Base-by-base conservation (phyloP, 2,113 vertebrate species). In the Erythrocercus mccallii region DNA sequence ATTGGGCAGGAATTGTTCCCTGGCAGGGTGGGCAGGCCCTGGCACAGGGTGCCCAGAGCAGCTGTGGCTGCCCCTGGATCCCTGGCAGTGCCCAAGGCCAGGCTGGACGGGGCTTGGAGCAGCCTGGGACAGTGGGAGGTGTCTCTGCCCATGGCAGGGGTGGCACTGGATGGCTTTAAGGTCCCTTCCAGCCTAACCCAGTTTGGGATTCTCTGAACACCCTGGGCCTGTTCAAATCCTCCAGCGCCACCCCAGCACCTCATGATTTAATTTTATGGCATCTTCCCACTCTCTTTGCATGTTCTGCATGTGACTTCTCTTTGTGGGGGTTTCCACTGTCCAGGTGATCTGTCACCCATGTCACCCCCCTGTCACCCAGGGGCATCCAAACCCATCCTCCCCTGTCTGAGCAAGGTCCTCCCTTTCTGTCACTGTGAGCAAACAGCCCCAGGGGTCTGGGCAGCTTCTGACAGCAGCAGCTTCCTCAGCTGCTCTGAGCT, bases 81-180 rank as follows among this genome's bases (percentile, higher is more conserved):
- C 58, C 69, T 74, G 70, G 70, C 10, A 84, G 50, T 74, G 70
- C 0, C 60, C 60, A 24, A 56, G 60, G 42, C 35, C 82, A 74
- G 81, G 45, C 1, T 71, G 80, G 45, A 7, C 6, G 23, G 47
- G 60, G 40, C 40, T 23, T 33, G 0, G 82, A 66, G 24, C 44
- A 66, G 4, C 25, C 51, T 66, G 71, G 82, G 20, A 42, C 5
- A 31, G 31, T 58, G 31, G 44, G 1, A 76, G 31, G 16, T 13
- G 82, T 66, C 60, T 51, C 82, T 86, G 61, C 61, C 47, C 42
- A 25, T 17, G 61, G 35, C 51, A 30, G 51, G 35, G 44, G 31
- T 13, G 69, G 33, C 0, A 27, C 2, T 0, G 31, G 37, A 7
- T 15, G 12, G 2, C 2, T 57, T 38, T 42, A 6, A 30, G 0